These are phyloP conservation scores for Ovis aries DNA, from an alignment of 2,113 vertebrate species.

Conservation along the genomic window DNA sequence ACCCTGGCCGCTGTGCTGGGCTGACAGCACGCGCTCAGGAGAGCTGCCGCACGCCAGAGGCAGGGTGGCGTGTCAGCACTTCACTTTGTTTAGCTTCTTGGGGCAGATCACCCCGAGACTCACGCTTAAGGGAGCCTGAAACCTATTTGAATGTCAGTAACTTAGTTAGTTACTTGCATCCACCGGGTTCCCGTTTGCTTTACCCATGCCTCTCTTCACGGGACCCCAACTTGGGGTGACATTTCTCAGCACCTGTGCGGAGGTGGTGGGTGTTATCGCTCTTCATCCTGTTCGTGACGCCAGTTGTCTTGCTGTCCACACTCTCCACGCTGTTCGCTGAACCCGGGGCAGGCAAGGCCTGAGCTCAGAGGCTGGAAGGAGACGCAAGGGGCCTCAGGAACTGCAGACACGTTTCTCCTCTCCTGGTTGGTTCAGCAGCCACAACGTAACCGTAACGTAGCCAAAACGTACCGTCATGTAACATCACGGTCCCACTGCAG, in stretches of 20 bases:
- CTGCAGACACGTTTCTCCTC: not conserved
- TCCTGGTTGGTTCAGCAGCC: not conserved
- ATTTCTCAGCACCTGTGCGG: not conserved
- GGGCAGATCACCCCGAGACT: slow-evolving; percentile 42
- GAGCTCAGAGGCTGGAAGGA: not conserved
- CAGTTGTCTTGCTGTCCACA: not conserved
- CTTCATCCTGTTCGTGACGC: not conserved
- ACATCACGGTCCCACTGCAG: not conserved
- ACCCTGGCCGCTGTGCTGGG: not conserved
- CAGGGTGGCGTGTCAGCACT: not conserved
- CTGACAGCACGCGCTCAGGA: not conserved
- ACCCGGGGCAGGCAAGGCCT: not conserved
- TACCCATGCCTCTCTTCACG: not conserved
- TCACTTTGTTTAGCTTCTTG: slow-evolving; percentile 50
- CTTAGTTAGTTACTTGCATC: not conserved
- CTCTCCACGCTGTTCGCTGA: not conserved
- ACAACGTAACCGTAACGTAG: rapidly evolving
- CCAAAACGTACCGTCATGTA: rapidly evolving
- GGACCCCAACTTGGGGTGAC: not conserved
- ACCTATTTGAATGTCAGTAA: not conserved
- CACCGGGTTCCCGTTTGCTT: not conserved
- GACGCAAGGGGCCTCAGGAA: not conserved
- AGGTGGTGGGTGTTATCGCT: not conserved
- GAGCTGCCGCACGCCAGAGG: not conserved
- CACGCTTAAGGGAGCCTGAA: not conserved